Evolutionary conservation across 2,113 vertebrate species (phyloP).

Genomic region (Cyphomyrus plagiostoma): DNA sequence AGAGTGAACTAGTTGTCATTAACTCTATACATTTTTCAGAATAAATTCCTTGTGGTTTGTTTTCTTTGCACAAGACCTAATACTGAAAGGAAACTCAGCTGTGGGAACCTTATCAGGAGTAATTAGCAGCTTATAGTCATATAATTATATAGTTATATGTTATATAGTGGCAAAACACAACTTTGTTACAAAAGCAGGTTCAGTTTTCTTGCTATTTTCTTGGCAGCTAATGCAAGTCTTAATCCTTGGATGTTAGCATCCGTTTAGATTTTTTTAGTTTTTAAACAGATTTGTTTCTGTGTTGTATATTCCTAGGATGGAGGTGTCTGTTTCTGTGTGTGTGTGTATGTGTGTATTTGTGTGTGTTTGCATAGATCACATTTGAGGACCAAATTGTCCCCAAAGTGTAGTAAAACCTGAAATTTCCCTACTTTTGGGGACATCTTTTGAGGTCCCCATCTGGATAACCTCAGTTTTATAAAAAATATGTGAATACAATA

Average conservation of each 20-base stretch:
- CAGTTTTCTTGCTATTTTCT: not conserved
- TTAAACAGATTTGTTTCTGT: not conserved
- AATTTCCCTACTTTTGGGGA: too few relatives aligned
- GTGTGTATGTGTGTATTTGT: not conserved
- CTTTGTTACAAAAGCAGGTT: not conserved
- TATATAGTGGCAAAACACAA: conserved; percentile 18
- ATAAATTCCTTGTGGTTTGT: conserved; percentile 51
- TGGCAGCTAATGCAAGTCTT: not conserved
- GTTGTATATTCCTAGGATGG: not conserved
- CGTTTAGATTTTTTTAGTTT: not conserved
- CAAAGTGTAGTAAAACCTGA: too few relatives aligned
- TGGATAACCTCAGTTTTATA: too few relatives aligned
- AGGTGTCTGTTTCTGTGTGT: not conserved
- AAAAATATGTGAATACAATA: too few relatives aligned
- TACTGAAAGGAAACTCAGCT: not conserved
- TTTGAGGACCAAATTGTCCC: too few relatives aligned
- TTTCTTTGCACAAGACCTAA: conserved; percentile 36
- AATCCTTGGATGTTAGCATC: not conserved
- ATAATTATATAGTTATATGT: conserved; percentile 31
- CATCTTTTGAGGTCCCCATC: too few relatives aligned
- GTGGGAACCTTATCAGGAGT: conserved; percentile 21
- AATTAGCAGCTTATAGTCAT: conserved; percentile 20
- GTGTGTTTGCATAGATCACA: too few relatives aligned
- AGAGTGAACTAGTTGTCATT: conserved; percentile 58
- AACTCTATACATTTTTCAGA: conserved; percentile 44